Evolutionary conservation across 1,140 invertebrate species (phyloP).

Genomic region (Gryllus bimaculatus): DNA sequence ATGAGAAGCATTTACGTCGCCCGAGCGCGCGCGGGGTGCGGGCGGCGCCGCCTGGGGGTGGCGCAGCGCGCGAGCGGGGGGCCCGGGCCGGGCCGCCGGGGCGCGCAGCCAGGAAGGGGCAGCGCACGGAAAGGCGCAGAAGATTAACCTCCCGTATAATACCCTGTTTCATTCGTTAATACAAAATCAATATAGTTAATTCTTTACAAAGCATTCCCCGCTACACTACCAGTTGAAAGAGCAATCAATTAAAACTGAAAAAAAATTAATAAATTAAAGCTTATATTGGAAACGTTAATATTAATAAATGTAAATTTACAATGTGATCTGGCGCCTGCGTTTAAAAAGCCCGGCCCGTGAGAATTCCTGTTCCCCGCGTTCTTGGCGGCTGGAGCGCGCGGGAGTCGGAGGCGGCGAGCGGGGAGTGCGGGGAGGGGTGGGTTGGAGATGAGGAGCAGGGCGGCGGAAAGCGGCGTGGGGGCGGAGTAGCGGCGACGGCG

Average conservation of each 20-base stretch:
- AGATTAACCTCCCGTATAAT: neutral
- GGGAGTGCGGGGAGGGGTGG: too few species aligned
- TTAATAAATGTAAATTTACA: neutral
- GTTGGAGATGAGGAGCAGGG: neutral
- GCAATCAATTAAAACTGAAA: neutral
- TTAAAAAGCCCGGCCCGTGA: neutral
- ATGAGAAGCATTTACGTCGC: constrained; percentile 1
- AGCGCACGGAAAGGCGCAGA: neutral
- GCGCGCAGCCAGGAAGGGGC: neutral
- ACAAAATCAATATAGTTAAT: neutral
- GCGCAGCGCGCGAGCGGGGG: too few species aligned
- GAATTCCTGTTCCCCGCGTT: neutral
- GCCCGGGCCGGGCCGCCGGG: too few species aligned
- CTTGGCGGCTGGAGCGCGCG: neutral
- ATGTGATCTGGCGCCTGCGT: neutral
- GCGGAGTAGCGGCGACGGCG: too few species aligned
- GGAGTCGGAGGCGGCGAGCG: too few species aligned
- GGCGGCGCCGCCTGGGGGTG: too few species aligned
- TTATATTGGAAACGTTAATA: constrained; percentile 2
- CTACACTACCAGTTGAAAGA: constrained; percentile 4
- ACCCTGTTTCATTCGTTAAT: constrained; percentile 4
- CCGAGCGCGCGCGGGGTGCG: too few species aligned
- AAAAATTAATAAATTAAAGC: neutral
- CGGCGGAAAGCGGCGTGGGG: neutral
- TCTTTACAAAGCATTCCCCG: neutral